phyloP scores from a whole-genome alignment of 2,113 vertebrate genomes.

The Pica pica region DNA sequence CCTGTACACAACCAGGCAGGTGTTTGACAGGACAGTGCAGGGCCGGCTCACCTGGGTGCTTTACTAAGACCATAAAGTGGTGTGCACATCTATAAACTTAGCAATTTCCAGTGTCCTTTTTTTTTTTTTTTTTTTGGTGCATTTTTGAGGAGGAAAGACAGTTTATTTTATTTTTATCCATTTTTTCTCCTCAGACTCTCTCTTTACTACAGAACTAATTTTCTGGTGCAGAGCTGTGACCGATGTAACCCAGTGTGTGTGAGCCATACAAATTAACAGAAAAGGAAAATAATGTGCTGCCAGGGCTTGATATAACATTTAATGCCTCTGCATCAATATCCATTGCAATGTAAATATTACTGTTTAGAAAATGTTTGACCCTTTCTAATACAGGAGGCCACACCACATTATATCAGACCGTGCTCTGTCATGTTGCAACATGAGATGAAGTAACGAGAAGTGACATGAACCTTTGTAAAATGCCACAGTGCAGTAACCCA shows the following conservation, averaged over 20 bases:
- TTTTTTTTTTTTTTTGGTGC: not conserved
- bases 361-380: slow-evolving; percentile 30
- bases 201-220: not conserved
- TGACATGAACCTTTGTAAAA: slow-evolving; percentile 61
- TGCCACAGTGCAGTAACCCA: slow-evolving; percentile 50
- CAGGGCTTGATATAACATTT: not conserved
- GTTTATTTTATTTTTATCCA: not conserved
- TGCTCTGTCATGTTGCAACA: slow-evolving; percentile 5
- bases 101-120: not conserved
- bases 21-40: not conserved
- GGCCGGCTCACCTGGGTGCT: not conserved
- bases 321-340: not conserved
- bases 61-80: not conserved
- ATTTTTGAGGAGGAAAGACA: not conserved
- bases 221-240: not conserved
- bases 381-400: slow-evolving; percentile 24
- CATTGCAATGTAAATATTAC: slow-evolving; percentile 23
- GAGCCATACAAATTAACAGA: not conserved
- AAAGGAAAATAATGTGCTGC: not conserved
- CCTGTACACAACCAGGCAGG: not conserved
- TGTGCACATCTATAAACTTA: not conserved
- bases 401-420: slow-evolving; percentile 3
- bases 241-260: not conserved
- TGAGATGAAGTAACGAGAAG: slow-evolving; percentile 47
- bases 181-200: not conserved